Conservation (phyloP, 2,113 vertebrate genomes). For the Coryphaenoides rupestris region DNA sequence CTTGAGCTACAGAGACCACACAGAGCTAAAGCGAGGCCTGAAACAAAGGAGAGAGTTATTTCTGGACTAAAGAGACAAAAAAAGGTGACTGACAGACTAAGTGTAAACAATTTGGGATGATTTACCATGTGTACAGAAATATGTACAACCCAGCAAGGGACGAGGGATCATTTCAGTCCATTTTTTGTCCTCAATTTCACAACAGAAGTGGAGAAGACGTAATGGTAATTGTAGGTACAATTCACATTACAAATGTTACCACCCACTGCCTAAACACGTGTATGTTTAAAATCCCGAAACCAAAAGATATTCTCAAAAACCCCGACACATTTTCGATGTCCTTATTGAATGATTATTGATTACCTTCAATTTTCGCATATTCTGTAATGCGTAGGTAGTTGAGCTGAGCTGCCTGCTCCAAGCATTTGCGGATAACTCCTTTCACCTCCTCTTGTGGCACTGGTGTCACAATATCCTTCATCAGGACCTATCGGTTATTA, state of each 20-base stretch:
- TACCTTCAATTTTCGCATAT: slow-evolving; percentile 99
- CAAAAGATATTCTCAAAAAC: too few relatives aligned
- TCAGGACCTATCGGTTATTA: slow-evolving; percentile 82
- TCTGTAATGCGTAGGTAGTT: slow-evolving; percentile 97
- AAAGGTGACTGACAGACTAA: slow-evolving; percentile 36
- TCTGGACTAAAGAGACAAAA: slow-evolving; percentile 63
- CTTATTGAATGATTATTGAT: slow-evolving; percentile 31
- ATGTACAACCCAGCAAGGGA: slow-evolving; percentile 12
- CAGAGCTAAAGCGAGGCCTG: slow-evolving; percentile 74
- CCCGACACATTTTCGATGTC: too few relatives aligned
- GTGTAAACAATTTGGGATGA: slow-evolving; percentile 46
- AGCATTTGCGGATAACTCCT: slow-evolving; percentile 97
- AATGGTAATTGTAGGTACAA: too few relatives aligned
- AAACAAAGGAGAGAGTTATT: slow-evolving; percentile 74
- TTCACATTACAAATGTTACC: too few relatives aligned
- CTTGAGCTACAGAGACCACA: slow-evolving; percentile 68
- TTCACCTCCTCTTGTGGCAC: slow-evolving; percentile 98
- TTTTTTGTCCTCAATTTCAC: too few relatives aligned
- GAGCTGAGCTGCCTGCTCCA: slow-evolving; percentile 96
- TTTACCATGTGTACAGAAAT: slow-evolving; percentile 15
- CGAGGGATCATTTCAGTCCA: background rate
- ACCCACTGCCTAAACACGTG: too few relatives aligned
- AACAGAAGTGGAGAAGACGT: too few relatives aligned
- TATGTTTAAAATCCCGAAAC: too few relatives aligned
- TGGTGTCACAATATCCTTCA: slow-evolving; percentile 99